Evolutionary conservation across 2,888 invertebrate genomes (phyloP).

Genomic region (Ichneumoninae sp.): DNA sequence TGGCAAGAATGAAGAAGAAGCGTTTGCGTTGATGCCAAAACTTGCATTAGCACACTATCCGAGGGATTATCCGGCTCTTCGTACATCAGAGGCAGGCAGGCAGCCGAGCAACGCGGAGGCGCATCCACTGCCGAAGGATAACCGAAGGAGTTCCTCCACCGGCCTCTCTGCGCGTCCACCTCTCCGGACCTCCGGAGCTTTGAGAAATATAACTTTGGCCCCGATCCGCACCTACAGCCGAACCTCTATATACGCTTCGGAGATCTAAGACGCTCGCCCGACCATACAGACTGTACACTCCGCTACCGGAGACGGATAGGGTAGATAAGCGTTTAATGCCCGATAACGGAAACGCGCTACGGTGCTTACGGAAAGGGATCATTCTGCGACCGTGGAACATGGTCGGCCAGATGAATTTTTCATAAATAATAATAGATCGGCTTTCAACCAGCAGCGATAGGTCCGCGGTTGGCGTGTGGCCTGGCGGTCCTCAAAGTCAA

Average conservation of each 20-base stretch:
- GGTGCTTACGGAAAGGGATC: neutral
- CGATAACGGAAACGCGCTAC: slow-evolving; percentile 7
- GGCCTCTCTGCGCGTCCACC: slow-evolving; percentile 44
- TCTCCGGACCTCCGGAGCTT: slow-evolving; percentile 38
- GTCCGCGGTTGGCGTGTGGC: no score
- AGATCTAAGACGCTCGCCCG: slow-evolving; percentile 55
- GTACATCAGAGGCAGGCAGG: slow-evolving; percentile 67
- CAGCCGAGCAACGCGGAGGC: slow-evolving; percentile 50
- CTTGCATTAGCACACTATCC: slow-evolving; percentile 81
- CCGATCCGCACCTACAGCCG: slow-evolving; percentile 56
- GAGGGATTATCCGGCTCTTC: slow-evolving; percentile 78
- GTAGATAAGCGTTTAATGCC: slow-evolving; percentile 60
- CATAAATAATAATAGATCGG: neutral
- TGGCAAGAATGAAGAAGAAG: slow-evolving; percentile 80
- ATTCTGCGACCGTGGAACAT: neutral
- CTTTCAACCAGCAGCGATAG: neutral
- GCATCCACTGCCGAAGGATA: slow-evolving; percentile 67
- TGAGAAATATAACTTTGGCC: slow-evolving; percentile 66
- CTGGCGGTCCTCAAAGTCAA: no score
- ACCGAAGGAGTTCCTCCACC: slow-evolving; percentile 62
- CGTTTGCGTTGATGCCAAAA: slow-evolving; percentile 81
- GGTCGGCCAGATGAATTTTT: neutral
- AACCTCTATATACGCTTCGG: slow-evolving; percentile 49
- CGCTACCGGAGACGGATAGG: slow-evolving; percentile 22
- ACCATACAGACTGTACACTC: slow-evolving; percentile 13